Evolutionary conservation across 2,113 vertebrate species (phyloP).

Genomic region (Dasyprocta punctata): DNA sequence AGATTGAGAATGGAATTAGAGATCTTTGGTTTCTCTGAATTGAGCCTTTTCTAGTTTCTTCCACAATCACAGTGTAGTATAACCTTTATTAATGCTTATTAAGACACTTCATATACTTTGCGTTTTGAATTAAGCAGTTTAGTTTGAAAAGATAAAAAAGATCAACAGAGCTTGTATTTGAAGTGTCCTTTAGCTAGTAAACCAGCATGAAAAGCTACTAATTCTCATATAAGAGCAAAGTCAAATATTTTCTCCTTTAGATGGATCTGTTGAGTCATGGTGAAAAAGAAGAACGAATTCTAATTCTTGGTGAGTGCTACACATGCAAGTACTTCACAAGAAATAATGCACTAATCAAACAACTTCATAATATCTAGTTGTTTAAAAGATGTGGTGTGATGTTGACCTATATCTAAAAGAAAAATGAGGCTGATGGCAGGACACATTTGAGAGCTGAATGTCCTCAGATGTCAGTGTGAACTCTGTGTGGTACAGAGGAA

Average conservation of each 20-base stretch:
- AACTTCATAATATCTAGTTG: slow-evolving; percentile 46
- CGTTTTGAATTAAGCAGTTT: neutral
- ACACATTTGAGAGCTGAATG: neutral
- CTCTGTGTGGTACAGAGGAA: neutral
- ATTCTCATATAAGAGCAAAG: neutral
- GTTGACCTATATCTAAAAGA: slow-evolving; percentile 14
- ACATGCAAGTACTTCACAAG: slow-evolving; percentile 19
- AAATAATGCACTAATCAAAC: slow-evolving; percentile 16
- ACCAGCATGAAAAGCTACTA: neutral
- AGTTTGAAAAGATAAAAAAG: neutral
- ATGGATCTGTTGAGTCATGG: neutral
- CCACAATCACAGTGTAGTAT: neutral
- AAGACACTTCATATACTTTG: neutral
- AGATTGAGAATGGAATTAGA: neutral
- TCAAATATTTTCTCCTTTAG: neutral
- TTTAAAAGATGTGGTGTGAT: neutral
- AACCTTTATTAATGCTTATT: neutral
- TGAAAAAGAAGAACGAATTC: neutral
- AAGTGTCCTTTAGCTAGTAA: neutral
- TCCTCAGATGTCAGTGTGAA: neutral
- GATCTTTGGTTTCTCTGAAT: neutral
- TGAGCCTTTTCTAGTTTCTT: neutral
- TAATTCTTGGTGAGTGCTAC: neutral
- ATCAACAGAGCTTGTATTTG: neutral
- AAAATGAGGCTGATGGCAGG: slow-evolving; percentile 4